A percentile compares a stretch with the other conserved stretches of the same genome.
These are phyloP conservation scores for Cygnus olor DNA, from an alignment of 2,797 vertebrate species.

Conservation along the genomic window DNA sequence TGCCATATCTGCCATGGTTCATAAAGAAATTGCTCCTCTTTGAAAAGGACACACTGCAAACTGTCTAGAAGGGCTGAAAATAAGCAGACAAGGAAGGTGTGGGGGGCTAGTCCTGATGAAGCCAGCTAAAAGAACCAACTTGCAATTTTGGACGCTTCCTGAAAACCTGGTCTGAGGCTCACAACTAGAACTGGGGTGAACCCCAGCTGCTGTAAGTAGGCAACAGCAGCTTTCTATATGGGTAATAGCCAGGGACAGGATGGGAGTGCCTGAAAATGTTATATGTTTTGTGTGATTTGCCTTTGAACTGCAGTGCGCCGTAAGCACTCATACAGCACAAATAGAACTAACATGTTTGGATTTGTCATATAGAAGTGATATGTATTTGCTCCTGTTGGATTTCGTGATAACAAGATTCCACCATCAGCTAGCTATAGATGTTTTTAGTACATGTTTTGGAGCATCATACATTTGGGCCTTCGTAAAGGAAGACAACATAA, in stretches of 20 bases:
- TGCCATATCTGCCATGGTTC: background rate
- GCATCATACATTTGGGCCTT: background rate
- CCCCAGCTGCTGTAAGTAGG: background rate
- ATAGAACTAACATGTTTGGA: background rate
- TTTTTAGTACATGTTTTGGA: background rate
- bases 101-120: background rate
- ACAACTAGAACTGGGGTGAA: background rate
- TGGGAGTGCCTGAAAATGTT: background rate
- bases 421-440: background rate
- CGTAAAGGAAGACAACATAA: background rate
- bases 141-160: background rate
- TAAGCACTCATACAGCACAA: background rate
- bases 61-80: background rate
- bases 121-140: background rate
- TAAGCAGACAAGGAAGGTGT: background rate
- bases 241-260: background rate
- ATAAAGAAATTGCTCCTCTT: background rate
- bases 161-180: background rate
- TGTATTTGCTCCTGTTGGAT: background rate
- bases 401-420: background rate
- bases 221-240: background rate
- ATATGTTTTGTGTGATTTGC: background rate
- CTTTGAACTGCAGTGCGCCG: background rate
- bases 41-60: background rate
- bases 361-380: background rate